Evolutionary conservation across 1,140 invertebrate genomes (phyloP).

Genomic region (Battus philenor): DNA sequence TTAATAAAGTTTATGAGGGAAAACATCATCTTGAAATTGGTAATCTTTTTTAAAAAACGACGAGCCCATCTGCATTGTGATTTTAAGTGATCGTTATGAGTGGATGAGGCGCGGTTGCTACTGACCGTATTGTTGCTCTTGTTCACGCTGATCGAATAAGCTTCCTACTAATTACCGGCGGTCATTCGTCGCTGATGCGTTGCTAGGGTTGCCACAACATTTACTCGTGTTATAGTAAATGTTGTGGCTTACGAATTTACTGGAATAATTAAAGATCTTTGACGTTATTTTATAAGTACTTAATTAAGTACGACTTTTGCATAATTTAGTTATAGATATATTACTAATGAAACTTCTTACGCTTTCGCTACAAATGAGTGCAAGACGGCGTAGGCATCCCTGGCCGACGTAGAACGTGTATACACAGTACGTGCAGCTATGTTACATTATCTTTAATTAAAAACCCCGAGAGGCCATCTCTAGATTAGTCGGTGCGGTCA

Average conservation of each 20-base stretch:
- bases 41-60: conserved; percentile 18
- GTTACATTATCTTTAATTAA: conserved; percentile 73
- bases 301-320: too few relatives aligned
- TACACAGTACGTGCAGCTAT: conserved; percentile 61
- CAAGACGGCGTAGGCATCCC: conserved; percentile 24
- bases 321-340: too few relatives aligned
- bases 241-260: too few relatives aligned
- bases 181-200: conserved; percentile 20
- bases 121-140: conserved; percentile 53
- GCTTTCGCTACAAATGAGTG: too few relatives aligned
- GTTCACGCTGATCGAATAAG: conserved; percentile 55
- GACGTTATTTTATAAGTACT: too few relatives aligned
- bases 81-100: conserved; percentile 55
- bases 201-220: conserved; percentile 36
- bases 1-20: too few relatives aligned
- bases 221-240: too few relatives aligned
- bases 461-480: conserved; percentile 59
- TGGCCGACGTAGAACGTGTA: conserved; percentile 23
- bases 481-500: conserved; percentile 65
- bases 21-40: too few relatives aligned
- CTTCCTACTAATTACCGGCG: conserved; percentile 58
- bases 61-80: conserved; percentile 28
- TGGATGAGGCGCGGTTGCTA: conserved; percentile 38
- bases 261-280: too few relatives aligned
- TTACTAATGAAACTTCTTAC: too few relatives aligned